Evolutionary conservation across 1,140 invertebrate species (phyloP).

Genomic region (Drosophila teissieri): DNA sequence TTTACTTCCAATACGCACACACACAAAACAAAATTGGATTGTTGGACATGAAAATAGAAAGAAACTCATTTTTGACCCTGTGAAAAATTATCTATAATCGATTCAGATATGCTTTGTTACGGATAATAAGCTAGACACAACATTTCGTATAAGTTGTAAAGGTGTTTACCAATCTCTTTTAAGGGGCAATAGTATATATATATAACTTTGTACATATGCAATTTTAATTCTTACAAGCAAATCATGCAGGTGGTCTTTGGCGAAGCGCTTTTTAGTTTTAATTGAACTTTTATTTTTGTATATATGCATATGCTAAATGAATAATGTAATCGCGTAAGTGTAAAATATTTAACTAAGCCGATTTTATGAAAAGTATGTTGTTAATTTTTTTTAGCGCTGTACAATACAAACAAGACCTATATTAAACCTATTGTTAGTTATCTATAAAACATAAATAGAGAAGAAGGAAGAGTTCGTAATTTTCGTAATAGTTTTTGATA

Average conservation of each 20-base stretch:
- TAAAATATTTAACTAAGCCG: slow-evolving; percentile 54
- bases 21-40: not conserved
- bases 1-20: slow-evolving; percentile 1
- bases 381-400: slow-evolving; percentile 71
- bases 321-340: slow-evolving; percentile 30
- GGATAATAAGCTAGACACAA: slow-evolving; percentile 6
- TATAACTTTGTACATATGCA: slow-evolving; percentile 39
- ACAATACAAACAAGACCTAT: slow-evolving; percentile 35
- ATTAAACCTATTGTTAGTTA: slow-evolving; percentile 21
- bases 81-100: slow-evolving; percentile 11
- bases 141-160: slow-evolving; percentile 4
- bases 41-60: not conserved
- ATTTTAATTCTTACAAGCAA: slow-evolving; percentile 37
- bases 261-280: slow-evolving; percentile 1
- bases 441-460: slow-evolving; percentile 22
- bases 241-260: slow-evolving; percentile 6
- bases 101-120: slow-evolving; percentile 3
- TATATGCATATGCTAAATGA: slow-evolving; percentile 37
- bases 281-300: slow-evolving; percentile 51
- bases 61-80: slow-evolving; percentile 3
- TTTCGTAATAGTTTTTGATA: slow-evolving; percentile 51
- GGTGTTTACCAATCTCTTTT: slow-evolving; percentile 19
- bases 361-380: slow-evolving; percentile 67
- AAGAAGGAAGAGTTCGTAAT: slow-evolving; percentile 42
- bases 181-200: slow-evolving; percentile 4